Base-by-base conservation (phyloP, 1,140 invertebrate species). In the Cardiocondyla obscurior region DNA sequence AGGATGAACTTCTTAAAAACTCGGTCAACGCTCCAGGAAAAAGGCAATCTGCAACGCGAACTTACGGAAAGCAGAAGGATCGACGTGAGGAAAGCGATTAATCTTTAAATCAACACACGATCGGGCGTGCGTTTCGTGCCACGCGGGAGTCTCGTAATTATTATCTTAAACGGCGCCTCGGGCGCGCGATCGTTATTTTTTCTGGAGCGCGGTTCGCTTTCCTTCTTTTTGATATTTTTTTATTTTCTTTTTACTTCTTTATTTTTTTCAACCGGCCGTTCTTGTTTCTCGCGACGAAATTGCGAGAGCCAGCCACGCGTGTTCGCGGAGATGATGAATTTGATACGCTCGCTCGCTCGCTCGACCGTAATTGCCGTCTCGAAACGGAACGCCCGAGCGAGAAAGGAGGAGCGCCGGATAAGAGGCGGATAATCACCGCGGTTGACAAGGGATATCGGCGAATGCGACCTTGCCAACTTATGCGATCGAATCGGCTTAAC, bases 321-420 rank as follows among this genome's bases (percentile, higher is more conserved):
- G 60, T 79, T 67, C 57, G 83, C n/a, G 46, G 30, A 85, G 85
- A 86, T 88, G 76, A 74, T 55, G 58, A 67, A 83, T 85, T 73
- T 62, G 83, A 85, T 85, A 85, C 83, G 83, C 58, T 57, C 42
- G 58, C 46, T 69, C 33, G 51, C 49, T 64, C 67, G 39, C 30
- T 74, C 70, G 36, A 74, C 39, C 70, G 46, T 62, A 62, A 62
- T 62, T 72, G 55, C 70, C 53, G 55, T 82, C 81, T 77, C 58
- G 60, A 55, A 76, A 55, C 36, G 19, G 49, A 57, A 77, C 81
- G 49, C 70, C 65, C 36, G 81, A 77, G 58, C 39, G 57, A 25
- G 57, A 79, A 79, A 79, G 74, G 74, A 67, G 62, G 74, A 79
- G 62, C 25, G 46, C 62, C 64, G 46, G 74, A 67, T 79, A 79